phyloP scores from a whole-genome alignment of 1,140 invertebrate species.

The Lasioglossum albipes region DNA sequence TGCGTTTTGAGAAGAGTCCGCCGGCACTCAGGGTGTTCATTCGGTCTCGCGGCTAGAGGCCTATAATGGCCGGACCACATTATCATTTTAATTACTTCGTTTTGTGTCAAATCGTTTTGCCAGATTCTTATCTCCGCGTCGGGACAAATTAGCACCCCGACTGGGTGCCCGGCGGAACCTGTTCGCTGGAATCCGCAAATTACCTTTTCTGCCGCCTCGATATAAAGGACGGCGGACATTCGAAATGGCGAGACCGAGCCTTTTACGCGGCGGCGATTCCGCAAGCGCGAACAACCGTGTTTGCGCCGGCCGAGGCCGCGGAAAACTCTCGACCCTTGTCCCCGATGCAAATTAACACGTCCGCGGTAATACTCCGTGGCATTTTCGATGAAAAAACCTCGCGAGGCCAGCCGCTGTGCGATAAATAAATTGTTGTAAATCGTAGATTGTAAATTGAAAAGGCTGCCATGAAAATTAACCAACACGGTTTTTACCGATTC shows the following conservation, averaged over 20 bases:
- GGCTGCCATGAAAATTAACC: too few relatives aligned
- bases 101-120: conserved; percentile 41
- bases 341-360: not conserved
- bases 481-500: too few relatives aligned
- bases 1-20: too few relatives aligned
- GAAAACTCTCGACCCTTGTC: conserved; percentile 1
- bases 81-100: conserved; percentile 53
- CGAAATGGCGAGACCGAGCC: conserved; percentile 6
- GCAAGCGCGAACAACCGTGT: conserved; percentile 27
- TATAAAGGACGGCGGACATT: conserved; percentile 36
- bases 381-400: too few relatives aligned
- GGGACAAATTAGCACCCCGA: conserved; percentile 50
- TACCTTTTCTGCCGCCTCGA: conserved; percentile 44
- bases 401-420: too few relatives aligned
- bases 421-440: too few relatives aligned
- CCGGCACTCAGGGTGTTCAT: not conserved
- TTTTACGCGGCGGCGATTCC: conserved; percentile 26
- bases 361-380: too few relatives aligned
- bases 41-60: not conserved
- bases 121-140: conserved; percentile 40
- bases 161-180: conserved; percentile 36
- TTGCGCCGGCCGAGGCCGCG: not conserved
- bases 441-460: too few relatives aligned
- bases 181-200: conserved; percentile 48
- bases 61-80: conserved; percentile 23